Evolutionary conservation across 2,797 vertebrate species (phyloP), one percentile per base, ranked within the genome.

Genomic region (Denticeps clupeoides): DNA sequence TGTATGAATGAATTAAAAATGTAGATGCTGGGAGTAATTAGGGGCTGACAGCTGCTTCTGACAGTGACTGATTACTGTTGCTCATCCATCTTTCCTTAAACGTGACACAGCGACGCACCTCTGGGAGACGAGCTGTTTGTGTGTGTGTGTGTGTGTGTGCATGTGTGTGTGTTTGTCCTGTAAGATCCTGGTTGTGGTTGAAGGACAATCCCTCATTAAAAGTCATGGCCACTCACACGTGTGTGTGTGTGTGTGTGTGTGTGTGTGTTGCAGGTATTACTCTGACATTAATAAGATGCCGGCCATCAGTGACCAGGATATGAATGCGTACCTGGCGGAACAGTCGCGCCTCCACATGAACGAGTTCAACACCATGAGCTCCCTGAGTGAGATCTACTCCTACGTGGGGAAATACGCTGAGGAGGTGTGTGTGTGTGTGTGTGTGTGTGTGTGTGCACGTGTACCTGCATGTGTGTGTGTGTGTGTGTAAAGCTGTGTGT

Each of bases 311-410:
- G 94, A 99, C 84, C 94, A 99, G 82, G 94, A 99, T 75, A 99
- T 99, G 94, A 97, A 97, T 0, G 94, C 94, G 0, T 99, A 99
- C 72, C 80, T 99, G 74, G 94, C 93, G 0, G 94, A 99, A 72
- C 94, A 99, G 75, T 96, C 93, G 16, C 87, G 93, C 67, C 93
- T 99, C 91, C 94, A 97, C 79, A 89, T 94, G 88, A 94, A 88
- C 0, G 93, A 99, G 79, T 99, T 99, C 82, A 99, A 96, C 80
- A 87, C 81, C 13, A 94, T 97, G 90, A 99, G 94, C 16, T 89
- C 93, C 0, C 90, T 99, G 69, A 93, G 91, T 0, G 93, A 97
- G 79, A 96, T 97, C 63, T 99, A 95, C 79, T 97, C 90, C 60
- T 99, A 99, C 1, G 90, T 99, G 70, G 88, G 90, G 59, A 99